Evolutionary conservation across 2,888 invertebrate genomes (phyloP).

Genomic region (Agriopis aurantiaria): DNA sequence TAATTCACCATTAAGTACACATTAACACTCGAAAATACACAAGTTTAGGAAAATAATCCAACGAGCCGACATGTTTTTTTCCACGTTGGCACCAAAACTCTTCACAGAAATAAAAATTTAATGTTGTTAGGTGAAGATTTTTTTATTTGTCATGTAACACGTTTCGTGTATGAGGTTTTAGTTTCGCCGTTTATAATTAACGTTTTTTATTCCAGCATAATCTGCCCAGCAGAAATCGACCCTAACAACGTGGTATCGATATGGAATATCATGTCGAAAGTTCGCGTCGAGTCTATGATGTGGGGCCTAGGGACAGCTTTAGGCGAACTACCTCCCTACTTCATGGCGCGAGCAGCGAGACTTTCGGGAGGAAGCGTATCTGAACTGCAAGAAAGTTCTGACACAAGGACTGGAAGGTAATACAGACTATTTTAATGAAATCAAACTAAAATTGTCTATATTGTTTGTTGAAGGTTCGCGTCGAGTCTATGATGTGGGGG

Average conservation of each 20-base stretch:
- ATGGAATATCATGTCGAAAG: constrained; percentile 97
- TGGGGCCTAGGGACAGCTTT: constrained; percentile 99
- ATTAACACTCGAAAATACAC: no score
- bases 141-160: no score
- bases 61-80: no score
- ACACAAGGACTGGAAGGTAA: constrained; percentile 68
- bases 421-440: constrained; percentile 1
- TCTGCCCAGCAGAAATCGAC: constrained; percentile 93
- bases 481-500: constrained; percentile 93
- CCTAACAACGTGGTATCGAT: constrained; percentile 90
- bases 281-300: constrained; percentile 97
- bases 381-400: constrained; percentile 64
- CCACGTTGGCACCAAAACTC: no score
- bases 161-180: no score
- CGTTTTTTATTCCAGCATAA: constrained; percentile 88
- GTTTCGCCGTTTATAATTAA: neutral
- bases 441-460: neutral
- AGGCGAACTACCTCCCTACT: constrained; percentile 99
- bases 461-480: neutral
- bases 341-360: constrained; percentile 98
- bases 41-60: no score
- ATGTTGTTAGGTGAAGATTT: no score
- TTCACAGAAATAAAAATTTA: no score
- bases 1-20: no score
- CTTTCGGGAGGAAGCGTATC: constrained; percentile 83